Conservation (phyloP, 2,797 vertebrate species). For the Arremon brunneinucha region DNA sequence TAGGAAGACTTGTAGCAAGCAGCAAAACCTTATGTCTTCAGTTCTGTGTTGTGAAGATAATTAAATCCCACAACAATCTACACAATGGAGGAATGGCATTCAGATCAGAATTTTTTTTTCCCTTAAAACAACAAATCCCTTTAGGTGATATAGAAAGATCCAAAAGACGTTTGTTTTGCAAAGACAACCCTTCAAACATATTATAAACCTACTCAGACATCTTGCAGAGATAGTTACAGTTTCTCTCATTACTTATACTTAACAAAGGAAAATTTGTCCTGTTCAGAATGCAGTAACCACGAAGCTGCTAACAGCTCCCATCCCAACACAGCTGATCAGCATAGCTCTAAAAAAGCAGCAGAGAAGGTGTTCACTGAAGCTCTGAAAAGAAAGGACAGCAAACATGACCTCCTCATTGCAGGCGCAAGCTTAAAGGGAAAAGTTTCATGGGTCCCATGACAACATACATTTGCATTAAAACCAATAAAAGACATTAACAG, state of each 20-base stretch:
- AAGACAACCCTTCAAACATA: neutral
- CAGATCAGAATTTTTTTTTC: neutral
- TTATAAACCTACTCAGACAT: neutral
- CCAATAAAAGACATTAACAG: neutral
- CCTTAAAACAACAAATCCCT: neutral
- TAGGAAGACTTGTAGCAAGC: neutral
- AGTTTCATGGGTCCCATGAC: neutral
- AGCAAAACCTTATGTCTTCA: neutral
- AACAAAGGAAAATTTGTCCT: neutral
- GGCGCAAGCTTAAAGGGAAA: neutral
- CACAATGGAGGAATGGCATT: neutral
- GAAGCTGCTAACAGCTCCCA: neutral
- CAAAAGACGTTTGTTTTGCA: neutral
- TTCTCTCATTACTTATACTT: neutral
- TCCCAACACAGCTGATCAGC: neutral
- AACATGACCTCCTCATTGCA: neutral
- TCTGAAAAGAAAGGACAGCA: slow-evolving; percentile 14
- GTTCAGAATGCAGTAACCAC: neutral
- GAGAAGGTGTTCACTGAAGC: neutral
- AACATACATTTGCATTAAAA: neutral
- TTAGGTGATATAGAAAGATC: neutral
- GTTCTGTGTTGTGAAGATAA: neutral
- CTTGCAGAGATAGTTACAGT: neutral
- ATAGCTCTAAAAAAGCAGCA: neutral
- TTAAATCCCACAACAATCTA: neutral